Percentiles rank a stretch among this genome's conserved stretches.
Conservation (phyloP, 2,888 invertebrate species). For the Drosophila mimetica region DNA sequence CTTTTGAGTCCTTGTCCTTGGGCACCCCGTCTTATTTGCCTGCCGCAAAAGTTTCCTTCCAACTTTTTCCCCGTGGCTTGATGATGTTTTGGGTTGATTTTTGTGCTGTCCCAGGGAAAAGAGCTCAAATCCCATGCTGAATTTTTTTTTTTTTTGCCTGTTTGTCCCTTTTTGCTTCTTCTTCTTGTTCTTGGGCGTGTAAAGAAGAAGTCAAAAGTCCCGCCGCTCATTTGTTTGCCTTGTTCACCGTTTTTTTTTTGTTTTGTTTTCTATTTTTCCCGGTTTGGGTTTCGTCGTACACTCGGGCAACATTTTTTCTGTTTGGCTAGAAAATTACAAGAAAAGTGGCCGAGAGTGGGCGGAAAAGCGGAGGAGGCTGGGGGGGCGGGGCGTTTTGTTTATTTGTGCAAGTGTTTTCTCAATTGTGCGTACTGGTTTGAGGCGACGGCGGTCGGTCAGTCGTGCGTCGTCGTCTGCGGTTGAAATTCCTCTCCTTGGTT, state of each 20-base stretch:
- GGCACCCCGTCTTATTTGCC: slow-evolving; percentile 15
- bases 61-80: slow-evolving; percentile 56
- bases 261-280: slow-evolving; percentile 25
- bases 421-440: slow-evolving; percentile 70
- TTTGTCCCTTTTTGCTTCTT: slow-evolving; percentile 18
- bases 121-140: slow-evolving; percentile 55
- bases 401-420: slow-evolving; percentile 76
- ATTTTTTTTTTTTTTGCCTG: background rate
- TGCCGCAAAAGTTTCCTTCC: slow-evolving; percentile 65
- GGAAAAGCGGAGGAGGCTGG: background rate
- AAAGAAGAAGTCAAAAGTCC: slow-evolving; percentile 74
- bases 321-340: slow-evolving; percentile 78
- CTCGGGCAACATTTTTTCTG: slow-evolving; percentile 48
- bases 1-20: slow-evolving; percentile 21
- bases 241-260: slow-evolving; percentile 44
- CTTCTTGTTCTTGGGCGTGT: slow-evolving; percentile 61
- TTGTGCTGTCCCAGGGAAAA: slow-evolving; percentile 33
- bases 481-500: slow-evolving; percentile 32
- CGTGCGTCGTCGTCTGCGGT: slow-evolving; percentile 61
- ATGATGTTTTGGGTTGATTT: slow-evolving; percentile 4
- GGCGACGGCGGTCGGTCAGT: slow-evolving; percentile 40
- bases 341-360: slow-evolving; percentile 60
- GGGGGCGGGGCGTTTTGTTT: slow-evolving; percentile 64
- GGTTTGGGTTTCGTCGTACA: slow-evolving; percentile 24
- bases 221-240: slow-evolving; percentile 77